Evolutionary conservation across 2,888 invertebrate genomes (phyloP), one percentile per base, ranked within the genome.

Genomic region (Aphrophora alni): DNA sequence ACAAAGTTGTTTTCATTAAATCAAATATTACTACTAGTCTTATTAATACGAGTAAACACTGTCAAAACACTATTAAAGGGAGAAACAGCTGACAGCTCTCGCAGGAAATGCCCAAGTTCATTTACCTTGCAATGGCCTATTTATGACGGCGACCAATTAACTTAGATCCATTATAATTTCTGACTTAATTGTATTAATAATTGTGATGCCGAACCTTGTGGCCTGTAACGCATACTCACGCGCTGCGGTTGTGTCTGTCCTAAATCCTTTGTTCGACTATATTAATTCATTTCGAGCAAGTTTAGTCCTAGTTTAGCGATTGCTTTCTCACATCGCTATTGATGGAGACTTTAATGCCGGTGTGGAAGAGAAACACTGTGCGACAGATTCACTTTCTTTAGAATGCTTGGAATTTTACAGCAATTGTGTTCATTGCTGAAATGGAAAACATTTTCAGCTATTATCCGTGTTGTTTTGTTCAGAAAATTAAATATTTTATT

Each of bases 141-240:
- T 75, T 75, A 59, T 75, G 44, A 75, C 25, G 24, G 21, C 21
- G 69, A 59, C 78, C 78, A 51, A 79, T 79, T 79, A 79, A 24
- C 78, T 51, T 28, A 25, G 74, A 79, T 79, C 69, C 73, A 79
- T 79, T 79, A 79, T 74, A 59, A 68, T 79, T 79, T 74, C 78
- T 59, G 59, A 21, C 21, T 59, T 59, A 59, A 59, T 59, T 59
- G 59, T 21, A 59, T 59, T 59, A 59, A 59, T 59, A 59, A 59
- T 59, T 59, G 59, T 59, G 59, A 59, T 59, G 59, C 21, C 59
- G 14, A 59, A 59, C n/a, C 21, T 59, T 59, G 59, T 59, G 59
- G 21, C 59, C 59, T 59, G 59, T 59, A 59, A 59, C 59, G 59
- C 21, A 59, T 59, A 21, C 59, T n/a, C 59, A 59, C 59, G 59